These are phyloP conservation scores for Ceratina calcarata DNA, from an alignment of 1,140 invertebrate genomes.

Conservation along the genomic window DNA sequence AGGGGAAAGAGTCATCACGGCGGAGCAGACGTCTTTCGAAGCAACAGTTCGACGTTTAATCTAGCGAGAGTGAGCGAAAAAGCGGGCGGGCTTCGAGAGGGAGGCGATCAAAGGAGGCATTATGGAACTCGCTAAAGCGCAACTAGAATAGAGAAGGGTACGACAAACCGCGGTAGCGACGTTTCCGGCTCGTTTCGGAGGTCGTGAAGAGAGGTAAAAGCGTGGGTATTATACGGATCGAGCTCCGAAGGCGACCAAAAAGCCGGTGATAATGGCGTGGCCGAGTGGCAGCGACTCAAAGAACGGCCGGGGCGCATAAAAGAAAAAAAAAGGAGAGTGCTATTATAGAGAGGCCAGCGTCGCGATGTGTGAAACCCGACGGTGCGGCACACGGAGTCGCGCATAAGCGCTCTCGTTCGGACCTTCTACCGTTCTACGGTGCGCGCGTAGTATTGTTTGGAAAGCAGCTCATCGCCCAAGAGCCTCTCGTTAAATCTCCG, in stretches of 20 bases:
- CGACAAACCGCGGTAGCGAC: slow-evolving; percentile 19
- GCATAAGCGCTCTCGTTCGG: slow-evolving; percentile 26
- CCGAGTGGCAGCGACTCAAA: not conserved
- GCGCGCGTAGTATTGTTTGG: slow-evolving; percentile 25
- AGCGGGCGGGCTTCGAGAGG: not conserved
- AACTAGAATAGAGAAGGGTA: not conserved
- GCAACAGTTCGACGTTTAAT: slow-evolving; percentile 29
- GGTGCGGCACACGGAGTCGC: not conserved
- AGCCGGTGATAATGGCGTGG: slow-evolving; percentile 27
- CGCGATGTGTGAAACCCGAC: not conserved
- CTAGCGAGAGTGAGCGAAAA: not conserved
- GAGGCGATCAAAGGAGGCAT: slow-evolving; percentile 26
- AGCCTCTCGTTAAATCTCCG: slow-evolving; percentile 46
- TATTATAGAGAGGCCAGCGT: not conserved
- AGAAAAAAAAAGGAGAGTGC: not conserved
- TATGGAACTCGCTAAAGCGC: slow-evolving; percentile 3
- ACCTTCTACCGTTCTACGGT: not conserved
- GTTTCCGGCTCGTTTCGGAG: slow-evolving; percentile 32
- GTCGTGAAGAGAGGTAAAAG: slow-evolving; percentile 29
- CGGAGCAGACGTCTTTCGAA: not conserved
- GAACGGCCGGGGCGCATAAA: not conserved
- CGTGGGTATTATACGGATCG: slow-evolving; percentile 17
- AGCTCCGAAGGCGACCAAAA: slow-evolving; percentile 33
- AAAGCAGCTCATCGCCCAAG: slow-evolving; percentile 41
- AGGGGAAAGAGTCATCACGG: not conserved